These are phyloP conservation scores for Tetraneura akinire DNA, from an alignment of 1,140 invertebrate species.

Conservation along the genomic window DNA sequence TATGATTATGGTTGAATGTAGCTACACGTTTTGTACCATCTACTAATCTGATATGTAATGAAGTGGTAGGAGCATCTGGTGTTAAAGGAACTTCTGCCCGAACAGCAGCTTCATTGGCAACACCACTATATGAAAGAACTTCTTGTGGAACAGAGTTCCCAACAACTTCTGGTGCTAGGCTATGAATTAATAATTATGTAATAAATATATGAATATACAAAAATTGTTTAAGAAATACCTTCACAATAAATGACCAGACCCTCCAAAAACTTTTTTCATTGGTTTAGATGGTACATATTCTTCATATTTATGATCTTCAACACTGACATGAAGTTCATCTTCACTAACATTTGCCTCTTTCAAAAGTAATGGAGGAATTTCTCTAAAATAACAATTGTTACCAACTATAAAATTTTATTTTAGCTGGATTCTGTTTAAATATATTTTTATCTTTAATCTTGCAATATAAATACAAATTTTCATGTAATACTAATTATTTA, in stretches of 20 bases:
- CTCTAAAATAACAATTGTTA: conserved; percentile 57
- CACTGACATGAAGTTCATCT: conserved; percentile 81
- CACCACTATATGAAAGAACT: conserved; percentile 16
- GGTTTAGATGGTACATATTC: conserved; percentile 69
- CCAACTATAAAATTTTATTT: background rate
- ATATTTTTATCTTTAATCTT: background rate
- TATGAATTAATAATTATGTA: conserved; percentile 57
- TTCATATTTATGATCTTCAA: conserved; percentile 90
- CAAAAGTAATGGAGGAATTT: conserved; percentile 80
- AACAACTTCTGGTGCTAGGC: conserved; percentile 68
- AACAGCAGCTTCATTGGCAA: conserved; percentile 53
- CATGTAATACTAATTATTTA: no score
- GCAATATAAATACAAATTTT: no score
- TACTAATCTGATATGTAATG: conserved; percentile 86
- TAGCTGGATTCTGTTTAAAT: background rate
- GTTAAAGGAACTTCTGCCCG: conserved; percentile 47
- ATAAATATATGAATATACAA: conserved; percentile 25
- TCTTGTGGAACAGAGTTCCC: conserved; percentile 58
- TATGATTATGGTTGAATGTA: conserved; percentile 87
- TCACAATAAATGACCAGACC: conserved; percentile 62
- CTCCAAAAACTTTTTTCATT: conserved; percentile 75
- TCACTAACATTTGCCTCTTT: conserved; percentile 61
- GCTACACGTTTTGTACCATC: conserved; percentile 84
- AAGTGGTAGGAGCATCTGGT: conserved; percentile 70
- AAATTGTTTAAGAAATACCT: conserved; percentile 53